Conservation (phyloP, 2,797 vertebrate species). For the Sparus aurata region DNA sequence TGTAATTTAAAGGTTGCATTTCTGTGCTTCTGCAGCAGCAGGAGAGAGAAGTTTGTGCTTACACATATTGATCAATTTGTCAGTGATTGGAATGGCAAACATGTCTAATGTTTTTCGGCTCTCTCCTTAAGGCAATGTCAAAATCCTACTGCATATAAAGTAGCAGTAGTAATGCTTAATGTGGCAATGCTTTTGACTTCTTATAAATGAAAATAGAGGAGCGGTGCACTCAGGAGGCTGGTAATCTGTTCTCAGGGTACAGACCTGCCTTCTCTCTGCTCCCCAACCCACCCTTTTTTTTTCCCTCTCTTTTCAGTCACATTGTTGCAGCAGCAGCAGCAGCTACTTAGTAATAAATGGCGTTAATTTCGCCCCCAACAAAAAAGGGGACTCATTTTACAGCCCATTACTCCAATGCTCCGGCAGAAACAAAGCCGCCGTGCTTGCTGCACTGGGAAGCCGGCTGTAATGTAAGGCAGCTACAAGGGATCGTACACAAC, state of each 20-base stretch:
- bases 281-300: background rate
- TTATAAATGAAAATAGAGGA: constrained; percentile 65
- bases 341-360: constrained; percentile 82
- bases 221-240: constrained; percentile 19
- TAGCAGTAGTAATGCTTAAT: constrained; percentile 12
- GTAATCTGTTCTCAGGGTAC: constrained; percentile 51
- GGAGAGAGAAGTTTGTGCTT: constrained; percentile 30
- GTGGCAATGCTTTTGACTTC: constrained; percentile 34
- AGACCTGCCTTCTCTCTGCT: constrained; percentile 40
- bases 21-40: constrained; percentile 2
- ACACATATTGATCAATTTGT: constrained; percentile 20
- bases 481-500: constrained; percentile 52
- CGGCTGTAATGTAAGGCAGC: constrained; percentile 63
- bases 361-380: constrained; percentile 73
- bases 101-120: background rate
- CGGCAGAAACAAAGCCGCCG: constrained; percentile 68
- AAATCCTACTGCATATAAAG: constrained; percentile 12
- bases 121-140: constrained; percentile 10
- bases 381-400: constrained; percentile 80
- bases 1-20: constrained; percentile 24
- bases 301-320: constrained; percentile 7
- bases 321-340: constrained; percentile 48
- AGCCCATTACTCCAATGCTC: constrained; percentile 78
- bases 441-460: constrained; percentile 56
- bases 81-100: constrained; percentile 21